Base-by-base conservation (phyloP, 2,797 vertebrate genomes). In the Sylvia borin region DNA sequence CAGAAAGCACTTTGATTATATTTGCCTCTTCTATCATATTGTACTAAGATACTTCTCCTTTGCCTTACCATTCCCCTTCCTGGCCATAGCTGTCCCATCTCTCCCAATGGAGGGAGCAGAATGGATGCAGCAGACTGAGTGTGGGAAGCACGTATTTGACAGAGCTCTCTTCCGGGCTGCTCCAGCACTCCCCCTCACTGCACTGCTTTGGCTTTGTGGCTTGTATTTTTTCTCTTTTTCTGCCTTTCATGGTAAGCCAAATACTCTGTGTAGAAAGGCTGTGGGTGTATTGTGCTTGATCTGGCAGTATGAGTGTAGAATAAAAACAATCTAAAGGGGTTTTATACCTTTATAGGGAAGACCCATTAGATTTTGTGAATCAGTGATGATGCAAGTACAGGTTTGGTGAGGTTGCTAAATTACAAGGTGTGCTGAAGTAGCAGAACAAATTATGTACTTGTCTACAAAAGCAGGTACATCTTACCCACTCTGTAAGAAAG, bases 171-270 rank as follows among this genome's bases (percentile, higher is more conserved):
- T 93, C 93, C 2, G 57, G 92, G 84, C 70, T 70, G 85, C 70
- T 95, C 90, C 80, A 83, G 77, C 72, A 89, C 92, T 95, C 93
- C 93, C 80, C 83, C 93, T 96, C 90, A 90, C 57, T 92, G 34
- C 48, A 76, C 55, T 88, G 80, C 88, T 94, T 90, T 53, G 83
- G 40, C 77, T 88, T 94, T 83, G 72, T 79, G 72, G 36, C 34
- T 64, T 55, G 25, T 10, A 36, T 50, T 38, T 24, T 66, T 22
- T 0, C 18, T 6, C 8, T 92, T 92, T 71, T 90, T 51, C 51
- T 43, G 74, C 83, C 88, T 96, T 94, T 95, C 78, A 87, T 34
- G 57, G 75, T 89, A 92, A 95, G 93, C 89, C 89, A 95, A 94
- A 90, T 78, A 91, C 80, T 87, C 77, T 88, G 60, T 42, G 74